Evolutionary conservation across 30 jellyfish, hydroid and myxozoan species (phyloP).

Genomic region (Hydractinia echinata): DNA sequence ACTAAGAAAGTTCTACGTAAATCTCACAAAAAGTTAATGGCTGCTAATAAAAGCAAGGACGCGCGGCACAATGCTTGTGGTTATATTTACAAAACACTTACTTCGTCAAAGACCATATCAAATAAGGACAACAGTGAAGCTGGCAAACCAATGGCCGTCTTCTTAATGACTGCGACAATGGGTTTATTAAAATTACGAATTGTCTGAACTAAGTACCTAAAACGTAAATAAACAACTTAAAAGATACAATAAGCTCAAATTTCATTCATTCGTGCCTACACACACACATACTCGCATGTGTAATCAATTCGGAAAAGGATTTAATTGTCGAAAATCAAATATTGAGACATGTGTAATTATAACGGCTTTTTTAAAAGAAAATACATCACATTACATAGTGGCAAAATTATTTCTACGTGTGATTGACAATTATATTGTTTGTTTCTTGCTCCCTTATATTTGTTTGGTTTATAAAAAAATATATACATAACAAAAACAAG

Average conservation of each 20-base stretch:
- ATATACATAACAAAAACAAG: no score
- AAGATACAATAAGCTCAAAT: slow-evolving; percentile 9
- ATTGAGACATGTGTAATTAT: no score
- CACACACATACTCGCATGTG: not conserved
- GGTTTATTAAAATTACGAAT: slow-evolving; percentile 80
- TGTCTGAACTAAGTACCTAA: slow-evolving; percentile 85
- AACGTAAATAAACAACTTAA: slow-evolving; percentile 1
- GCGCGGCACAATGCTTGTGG: not conserved
- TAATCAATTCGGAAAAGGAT: not conserved
- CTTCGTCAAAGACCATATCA: slow-evolving; percentile 95
- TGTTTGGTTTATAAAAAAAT: no score
- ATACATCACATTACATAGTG: no score
- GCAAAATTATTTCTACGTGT: no score
- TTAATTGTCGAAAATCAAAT: no score
- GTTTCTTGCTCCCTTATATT: no score
- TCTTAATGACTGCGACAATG: slow-evolving; percentile 59
- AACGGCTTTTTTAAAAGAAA: no score
- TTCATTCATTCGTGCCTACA: not conserved
- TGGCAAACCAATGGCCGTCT: slow-evolving; percentile 82
- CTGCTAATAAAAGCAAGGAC: not conserved
- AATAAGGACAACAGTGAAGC: slow-evolving; percentile 78
- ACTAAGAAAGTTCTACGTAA: no score
- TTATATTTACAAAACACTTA: not conserved
- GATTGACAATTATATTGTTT: no score
- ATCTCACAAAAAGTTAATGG: no score